A percentile compares a stretch with the other conserved stretches of the same genome.
Conservation (phyloP, 1,140 invertebrate genomes). For the Monochamus saltuarius region DNA sequence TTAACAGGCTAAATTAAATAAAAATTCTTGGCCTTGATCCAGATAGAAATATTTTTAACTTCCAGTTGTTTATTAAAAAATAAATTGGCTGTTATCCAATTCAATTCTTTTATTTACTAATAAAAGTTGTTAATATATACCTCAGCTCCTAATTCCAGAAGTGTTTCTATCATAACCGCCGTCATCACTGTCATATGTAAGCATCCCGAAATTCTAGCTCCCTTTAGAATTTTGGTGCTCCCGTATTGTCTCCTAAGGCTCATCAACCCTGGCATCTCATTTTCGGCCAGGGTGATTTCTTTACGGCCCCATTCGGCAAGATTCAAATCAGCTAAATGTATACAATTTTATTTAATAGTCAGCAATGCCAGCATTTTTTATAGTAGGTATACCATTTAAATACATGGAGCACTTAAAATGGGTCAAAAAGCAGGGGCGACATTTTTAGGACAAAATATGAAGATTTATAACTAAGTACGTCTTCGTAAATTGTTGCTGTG, state of each 20-base stretch:
- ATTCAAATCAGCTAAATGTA: constrained; percentile 40
- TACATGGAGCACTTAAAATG: too few relatives aligned
- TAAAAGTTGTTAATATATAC: constrained; percentile 57
- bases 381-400: too few relatives aligned
- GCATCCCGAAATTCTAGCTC: constrained; percentile 94
- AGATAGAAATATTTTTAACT: background rate
- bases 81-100: background rate
- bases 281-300: constrained; percentile 93
- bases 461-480: too few relatives aligned
- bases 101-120: background rate
- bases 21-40: background rate
- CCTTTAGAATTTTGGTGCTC: constrained; percentile 81
- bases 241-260: constrained; percentile 89
- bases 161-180: constrained; percentile 96
- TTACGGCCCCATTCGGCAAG: constrained; percentile 90
- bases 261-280: constrained; percentile 99
- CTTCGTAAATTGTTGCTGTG: too few relatives aligned
- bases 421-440: too few relatives aligned
- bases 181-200: constrained; percentile 99
- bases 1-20: too few relatives aligned
- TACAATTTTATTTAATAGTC: too few relatives aligned
- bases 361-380: too few relatives aligned
- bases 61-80: background rate
- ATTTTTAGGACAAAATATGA: too few relatives aligned
- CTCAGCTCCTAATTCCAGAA: constrained; percentile 91